Evolutionary conservation across 2,888 invertebrate genomes (phyloP).

Genomic region (Pristionchus mayeri): DNA sequence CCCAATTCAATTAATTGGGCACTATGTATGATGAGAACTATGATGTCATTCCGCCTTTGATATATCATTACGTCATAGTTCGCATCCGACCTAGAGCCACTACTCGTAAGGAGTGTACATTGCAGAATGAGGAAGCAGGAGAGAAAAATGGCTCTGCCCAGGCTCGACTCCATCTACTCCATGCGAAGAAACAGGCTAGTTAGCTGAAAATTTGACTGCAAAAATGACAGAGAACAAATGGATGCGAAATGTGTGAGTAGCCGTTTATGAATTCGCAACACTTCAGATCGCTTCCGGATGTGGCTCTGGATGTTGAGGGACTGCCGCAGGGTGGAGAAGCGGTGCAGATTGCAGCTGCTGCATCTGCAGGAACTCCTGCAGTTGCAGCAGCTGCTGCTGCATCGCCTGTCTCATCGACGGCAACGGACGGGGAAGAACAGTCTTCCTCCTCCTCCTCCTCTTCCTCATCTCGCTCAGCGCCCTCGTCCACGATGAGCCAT

Average conservation of each 20-base stretch:
- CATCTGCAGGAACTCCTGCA: not conserved
- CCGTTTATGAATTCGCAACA: no score
- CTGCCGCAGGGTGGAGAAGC: not conserved
- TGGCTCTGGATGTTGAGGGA: not conserved
- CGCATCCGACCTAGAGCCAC: no score
- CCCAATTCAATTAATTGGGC: no score
- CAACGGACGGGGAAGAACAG: not conserved
- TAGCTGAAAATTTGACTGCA: no score
- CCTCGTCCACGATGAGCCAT: slow-evolving; percentile 54
- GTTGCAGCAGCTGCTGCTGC: no score
- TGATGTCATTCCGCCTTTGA: no score
- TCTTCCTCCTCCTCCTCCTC: slow-evolving; percentile 56
- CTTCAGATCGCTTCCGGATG: slow-evolving; percentile 62
- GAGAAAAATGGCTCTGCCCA: slow-evolving; percentile 64
- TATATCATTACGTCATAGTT: no score
- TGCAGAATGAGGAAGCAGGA: slow-evolving; percentile 44
- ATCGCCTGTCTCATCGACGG: not conserved
- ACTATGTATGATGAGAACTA: no score
- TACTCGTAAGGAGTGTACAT: not conserved
- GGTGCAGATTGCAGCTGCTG: not conserved
- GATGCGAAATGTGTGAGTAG: no score
- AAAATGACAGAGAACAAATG: no score
- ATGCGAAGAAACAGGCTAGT: slow-evolving; percentile 64
- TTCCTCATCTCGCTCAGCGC: slow-evolving; percentile 60
- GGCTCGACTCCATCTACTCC: slow-evolving; percentile 68